Base-by-base conservation (phyloP, 1,140 invertebrate species). In the Drosophila parabipectinata region DNA sequence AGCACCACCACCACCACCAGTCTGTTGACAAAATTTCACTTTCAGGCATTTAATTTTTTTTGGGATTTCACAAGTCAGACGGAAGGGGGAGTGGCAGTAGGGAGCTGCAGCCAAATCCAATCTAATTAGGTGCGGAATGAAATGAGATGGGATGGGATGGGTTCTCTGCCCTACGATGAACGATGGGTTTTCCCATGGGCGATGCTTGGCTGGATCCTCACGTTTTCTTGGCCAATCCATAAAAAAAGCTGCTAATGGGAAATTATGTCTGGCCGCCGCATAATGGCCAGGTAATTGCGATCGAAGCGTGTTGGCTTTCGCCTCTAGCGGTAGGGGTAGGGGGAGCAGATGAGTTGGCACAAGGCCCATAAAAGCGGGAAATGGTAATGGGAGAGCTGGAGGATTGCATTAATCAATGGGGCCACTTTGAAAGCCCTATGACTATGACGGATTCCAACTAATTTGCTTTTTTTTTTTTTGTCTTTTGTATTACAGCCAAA, bases 21-120 rank as follows among this genome's bases (percentile, higher is more conserved):
- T 5, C 2, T 48, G 55, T 69, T 61, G 67, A 66, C 74, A 85
- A 77, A 63, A 73, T 88, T 85, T 85, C 82, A 85, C 82, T 85
- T 85, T 85, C 82, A 87, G 51, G 53, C 37, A 44, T 41, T 56
- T 30, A 50, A 28, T 30, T 15, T 21, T 64, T 21, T 37, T 9
- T 14, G 18, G 21, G 26, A 53, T 55, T 54, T 47, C 34, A 45
- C 26, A n/a, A 12, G 24, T 10, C 8, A 26, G 18, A 10, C n/a
- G 32, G 7, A 12, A 21, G 45, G 57, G 68, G 64, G 61, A 51
- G 58, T 28, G 68, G 64, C 64, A 51, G 58, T 28, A 53, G 63
- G 61, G 66, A 47, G 58, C 59, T 47, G 34, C 14, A 8, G 24
- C 9, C 9, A 15, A 44, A 15, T 6, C 41, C 41, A 44, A 44